Evolutionary conservation across 2,113 vertebrate species (phyloP).

Genomic region (Oryzias curvinotus): DNA sequence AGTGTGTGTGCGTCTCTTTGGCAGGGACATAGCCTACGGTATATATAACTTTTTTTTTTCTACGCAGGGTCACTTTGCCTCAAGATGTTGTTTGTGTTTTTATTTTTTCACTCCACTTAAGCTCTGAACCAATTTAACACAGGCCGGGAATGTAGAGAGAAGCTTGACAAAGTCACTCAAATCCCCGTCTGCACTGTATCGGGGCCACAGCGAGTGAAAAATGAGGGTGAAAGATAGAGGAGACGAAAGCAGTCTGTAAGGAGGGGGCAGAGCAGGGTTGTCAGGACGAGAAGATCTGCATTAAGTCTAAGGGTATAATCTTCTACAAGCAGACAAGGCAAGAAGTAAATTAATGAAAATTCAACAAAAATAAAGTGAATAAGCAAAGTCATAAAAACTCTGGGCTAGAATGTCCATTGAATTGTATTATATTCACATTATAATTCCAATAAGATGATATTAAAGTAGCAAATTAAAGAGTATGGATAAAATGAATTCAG

Average conservation of each 20-base stretch:
- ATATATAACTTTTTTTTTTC: neutral
- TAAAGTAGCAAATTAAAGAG: slow-evolving; percentile 30
- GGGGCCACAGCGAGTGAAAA: slow-evolving; percentile 43
- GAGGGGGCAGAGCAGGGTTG: neutral
- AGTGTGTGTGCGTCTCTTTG: slow-evolving; percentile 9
- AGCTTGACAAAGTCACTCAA: slow-evolving; percentile 68
- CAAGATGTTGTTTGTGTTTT: slow-evolving; percentile 51
- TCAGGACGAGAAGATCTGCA: slow-evolving; percentile 22
- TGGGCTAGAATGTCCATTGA: slow-evolving; percentile 8
- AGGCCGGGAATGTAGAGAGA: slow-evolving; percentile 44
- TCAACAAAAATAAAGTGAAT: slow-evolving; percentile 40
- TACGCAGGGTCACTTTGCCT: slow-evolving; percentile 64
- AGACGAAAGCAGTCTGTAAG: slow-evolving; percentile 29
- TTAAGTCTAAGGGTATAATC: slow-evolving; percentile 5
- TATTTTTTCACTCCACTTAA: slow-evolving; percentile 50
- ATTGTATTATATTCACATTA: slow-evolving; percentile 6
- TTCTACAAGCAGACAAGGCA: neutral
- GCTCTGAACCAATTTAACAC: slow-evolving; percentile 69
- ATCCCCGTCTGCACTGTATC: slow-evolving; percentile 54
- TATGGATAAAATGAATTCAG: slow-evolving; percentile 45
- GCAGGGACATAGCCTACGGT: slow-evolving; percentile 21
- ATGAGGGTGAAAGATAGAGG: slow-evolving; percentile 39
- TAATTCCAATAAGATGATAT: slow-evolving; percentile 48
- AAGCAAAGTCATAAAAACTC: slow-evolving; percentile 15
- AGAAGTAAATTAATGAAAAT: neutral